These are phyloP conservation scores for Ploceus nigricollis DNA, from an alignment of 2,113 vertebrate species.

Conservation along the genomic window DNA sequence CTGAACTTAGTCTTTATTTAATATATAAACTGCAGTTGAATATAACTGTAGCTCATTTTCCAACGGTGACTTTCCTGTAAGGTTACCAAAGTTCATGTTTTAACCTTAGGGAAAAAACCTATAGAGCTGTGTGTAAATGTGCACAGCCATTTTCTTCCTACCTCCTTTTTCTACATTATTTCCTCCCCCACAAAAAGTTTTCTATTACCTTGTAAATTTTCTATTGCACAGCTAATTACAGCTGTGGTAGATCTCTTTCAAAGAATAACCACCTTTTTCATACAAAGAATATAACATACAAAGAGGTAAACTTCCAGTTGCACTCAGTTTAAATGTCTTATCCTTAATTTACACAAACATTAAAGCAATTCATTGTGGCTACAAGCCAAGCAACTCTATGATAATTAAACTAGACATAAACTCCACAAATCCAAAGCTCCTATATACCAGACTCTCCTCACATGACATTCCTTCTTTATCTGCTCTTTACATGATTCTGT, in stretches of 20 bases:
- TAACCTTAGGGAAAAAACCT: neutral
- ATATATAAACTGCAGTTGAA: neutral
- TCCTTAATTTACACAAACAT: neutral
- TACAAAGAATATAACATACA: neutral
- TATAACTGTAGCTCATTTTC: neutral
- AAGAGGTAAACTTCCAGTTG: neutral
- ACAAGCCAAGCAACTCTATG: neutral
- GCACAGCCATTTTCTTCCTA: neutral
- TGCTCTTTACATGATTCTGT: neutral
- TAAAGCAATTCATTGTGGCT: neutral
- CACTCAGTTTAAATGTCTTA: neutral
- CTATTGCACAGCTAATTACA: neutral
- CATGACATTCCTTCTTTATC: neutral
- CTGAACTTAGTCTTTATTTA: neutral
- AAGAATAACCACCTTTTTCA: neutral
- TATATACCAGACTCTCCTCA: neutral
- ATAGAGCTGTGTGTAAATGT: neutral
- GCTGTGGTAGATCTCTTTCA: neutral
- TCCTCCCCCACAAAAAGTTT: rapidly evolving
- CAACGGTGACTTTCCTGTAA: neutral
- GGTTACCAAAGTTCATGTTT: neutral
- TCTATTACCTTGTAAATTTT: neutral
- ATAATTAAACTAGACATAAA: neutral
- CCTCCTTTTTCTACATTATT: neutral
- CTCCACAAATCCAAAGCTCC: neutral